A percentile compares a stretch with the other conserved stretches of the same genome.
Evolutionary conservation across 2,888 invertebrate genomes (phyloP).

Genomic region (Zygothrica quintamaculata): DNA sequence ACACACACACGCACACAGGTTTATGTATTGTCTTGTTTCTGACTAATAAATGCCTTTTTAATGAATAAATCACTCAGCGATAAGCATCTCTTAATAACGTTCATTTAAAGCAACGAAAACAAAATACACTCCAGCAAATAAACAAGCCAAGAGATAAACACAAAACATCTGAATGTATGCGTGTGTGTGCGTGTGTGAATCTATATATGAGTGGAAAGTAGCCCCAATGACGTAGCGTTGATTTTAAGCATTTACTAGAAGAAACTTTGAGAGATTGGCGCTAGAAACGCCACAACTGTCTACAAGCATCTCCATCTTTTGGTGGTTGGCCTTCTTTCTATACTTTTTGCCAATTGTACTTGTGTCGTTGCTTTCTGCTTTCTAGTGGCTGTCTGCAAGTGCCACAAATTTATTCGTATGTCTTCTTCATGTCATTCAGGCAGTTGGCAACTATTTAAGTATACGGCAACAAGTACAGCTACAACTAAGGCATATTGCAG

Average conservation of each 20-base stretch:
- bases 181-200: background rate
- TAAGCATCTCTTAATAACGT: constrained; percentile 84
- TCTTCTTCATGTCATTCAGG: constrained; percentile 70
- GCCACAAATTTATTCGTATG: constrained; percentile 78
- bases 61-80: constrained; percentile 84
- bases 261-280: constrained; percentile 59
- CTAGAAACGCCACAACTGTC: constrained; percentile 58
- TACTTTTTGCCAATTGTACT: too few species aligned
- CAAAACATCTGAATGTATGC: constrained; percentile 11
- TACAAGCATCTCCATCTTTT: constrained; percentile 26
- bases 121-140: constrained; percentile 65
- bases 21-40: constrained; percentile 71
- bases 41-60: constrained; percentile 84
- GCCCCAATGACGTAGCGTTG: constrained; percentile 57
- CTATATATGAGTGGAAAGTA: constrained; percentile 31
- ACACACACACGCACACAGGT: constrained; percentile 1
- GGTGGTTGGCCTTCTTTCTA: constrained; percentile 18
- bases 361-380: constrained; percentile 27
- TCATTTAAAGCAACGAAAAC: constrained; percentile 81
- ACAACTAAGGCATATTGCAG: constrained; percentile 20
- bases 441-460: constrained; percentile 53
- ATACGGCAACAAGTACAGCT: constrained; percentile 37
- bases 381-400: constrained; percentile 68
- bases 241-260: constrained; percentile 57
- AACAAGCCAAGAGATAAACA: constrained; percentile 45